phyloP scores from a whole-genome alignment of 53 echinoderm and acorn worm genomes.

The Zoroaster sp. region DNA sequence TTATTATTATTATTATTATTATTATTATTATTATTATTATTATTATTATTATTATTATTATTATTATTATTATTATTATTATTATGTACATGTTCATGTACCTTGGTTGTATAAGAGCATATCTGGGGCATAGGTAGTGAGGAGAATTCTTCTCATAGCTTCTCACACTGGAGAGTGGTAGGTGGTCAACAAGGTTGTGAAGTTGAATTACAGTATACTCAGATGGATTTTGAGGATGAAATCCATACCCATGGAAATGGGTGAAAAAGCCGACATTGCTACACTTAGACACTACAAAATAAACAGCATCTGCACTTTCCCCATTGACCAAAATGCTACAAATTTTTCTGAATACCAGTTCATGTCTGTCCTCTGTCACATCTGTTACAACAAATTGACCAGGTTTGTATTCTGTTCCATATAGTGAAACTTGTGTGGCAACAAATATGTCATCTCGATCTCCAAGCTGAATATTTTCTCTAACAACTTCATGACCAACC shows the following conservation, averaged over 20 bases:
- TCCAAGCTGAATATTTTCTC: neutral
- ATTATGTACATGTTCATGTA: neutral
- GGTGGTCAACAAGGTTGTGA: slow-evolving; percentile 15
- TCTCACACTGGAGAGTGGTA: neutral
- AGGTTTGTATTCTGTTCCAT: slow-evolving; percentile 46
- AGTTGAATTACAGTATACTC: slow-evolving; percentile 1
- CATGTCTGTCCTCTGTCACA: neutral
- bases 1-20: too few species aligned
- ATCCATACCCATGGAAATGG: slow-evolving; percentile 36
- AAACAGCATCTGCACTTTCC: neutral
- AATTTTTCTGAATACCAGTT: slow-evolving; percentile 29
- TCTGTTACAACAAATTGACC: slow-evolving; percentile 24
- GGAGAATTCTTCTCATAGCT: too few species aligned
- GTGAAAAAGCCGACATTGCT: neutral
- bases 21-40: too few species aligned
- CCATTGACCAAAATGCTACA: slow-evolving; percentile 33
- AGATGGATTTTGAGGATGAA: neutral
- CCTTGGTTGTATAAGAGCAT: too few species aligned
- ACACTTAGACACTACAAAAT: slow-evolving; percentile 28
- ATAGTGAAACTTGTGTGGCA: slow-evolving; percentile 6
- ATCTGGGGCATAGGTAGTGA: too few species aligned
- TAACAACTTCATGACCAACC: neutral
- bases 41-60: neutral
- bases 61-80: too few species aligned
- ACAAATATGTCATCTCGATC: slow-evolving; percentile 45